Evolutionary conservation across 2,113 vertebrate species (phyloP).

Genomic region (Perca fluviatilis): DNA sequence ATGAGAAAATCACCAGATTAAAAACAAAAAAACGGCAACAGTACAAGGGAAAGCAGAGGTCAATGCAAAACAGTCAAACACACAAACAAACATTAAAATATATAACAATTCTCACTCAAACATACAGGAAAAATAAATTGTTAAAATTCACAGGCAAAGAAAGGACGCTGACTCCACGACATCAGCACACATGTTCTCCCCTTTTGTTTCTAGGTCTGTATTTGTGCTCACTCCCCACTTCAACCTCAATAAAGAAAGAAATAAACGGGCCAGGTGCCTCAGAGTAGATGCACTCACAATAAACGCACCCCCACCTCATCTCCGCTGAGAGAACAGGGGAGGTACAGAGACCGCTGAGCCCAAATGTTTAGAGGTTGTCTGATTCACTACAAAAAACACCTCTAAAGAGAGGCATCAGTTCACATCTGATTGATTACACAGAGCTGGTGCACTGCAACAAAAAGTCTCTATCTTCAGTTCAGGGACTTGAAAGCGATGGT

Average conservation of each 20-base stretch:
- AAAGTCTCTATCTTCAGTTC: slow-evolving; percentile 61
- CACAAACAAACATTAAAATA: slow-evolving; percentile 74
- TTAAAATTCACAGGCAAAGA: slow-evolving; percentile 86
- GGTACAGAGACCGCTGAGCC: slow-evolving; percentile 77
- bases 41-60: slow-evolving; percentile 79
- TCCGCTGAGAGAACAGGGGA: slow-evolving; percentile 50
- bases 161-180: slow-evolving; percentile 75
- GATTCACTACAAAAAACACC: slow-evolving; percentile 48
- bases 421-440: slow-evolving; percentile 69
- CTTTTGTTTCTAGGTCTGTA: slow-evolving; percentile 57
- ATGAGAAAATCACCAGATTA: slow-evolving; percentile 58
- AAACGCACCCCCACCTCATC: slow-evolving; percentile 71
- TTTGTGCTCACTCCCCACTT: slow-evolving; percentile 69
- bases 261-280: slow-evolving; percentile 82
- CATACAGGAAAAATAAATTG: slow-evolving; percentile 75
- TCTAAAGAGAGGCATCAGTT: slow-evolving; percentile 72
- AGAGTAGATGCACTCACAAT: slow-evolving; percentile 82
- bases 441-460: slow-evolving; percentile 62
- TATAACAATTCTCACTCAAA: slow-evolving; percentile 75
- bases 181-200: slow-evolving; percentile 58
- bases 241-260: slow-evolving; percentile 87
- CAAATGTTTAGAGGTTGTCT: slow-evolving; percentile 81
- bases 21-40: slow-evolving; percentile 70
- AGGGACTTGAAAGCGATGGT: slow-evolving; percentile 59
- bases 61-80: slow-evolving; percentile 74